Conservation (phyloP, 2,888 invertebrate genomes). For the Caenorhabditis angaria region DNA sequence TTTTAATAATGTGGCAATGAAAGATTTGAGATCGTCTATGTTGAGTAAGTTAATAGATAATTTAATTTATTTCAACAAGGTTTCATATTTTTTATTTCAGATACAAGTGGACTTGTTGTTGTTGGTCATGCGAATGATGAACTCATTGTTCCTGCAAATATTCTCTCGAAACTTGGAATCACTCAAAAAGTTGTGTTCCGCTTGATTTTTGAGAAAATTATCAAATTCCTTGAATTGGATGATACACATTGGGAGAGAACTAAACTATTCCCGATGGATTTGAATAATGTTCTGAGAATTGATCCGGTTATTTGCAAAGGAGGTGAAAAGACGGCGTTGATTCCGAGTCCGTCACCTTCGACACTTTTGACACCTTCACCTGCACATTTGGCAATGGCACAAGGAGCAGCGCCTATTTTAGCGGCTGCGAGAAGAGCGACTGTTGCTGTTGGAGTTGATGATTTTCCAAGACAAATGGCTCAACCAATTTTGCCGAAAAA, state of each 20-base stretch:
- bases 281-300: constrained; percentile 47
- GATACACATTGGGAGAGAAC: constrained; percentile 23
- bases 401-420: background rate
- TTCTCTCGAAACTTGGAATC: constrained; percentile 50
- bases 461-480: background rate
- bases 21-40: constrained; percentile 55
- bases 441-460: background rate
- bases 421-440: background rate
- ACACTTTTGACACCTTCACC: background rate
- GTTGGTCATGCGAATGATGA: constrained; percentile 56
- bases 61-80: background rate
- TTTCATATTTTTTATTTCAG: constrained; percentile 30
- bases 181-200: constrained; percentile 58
- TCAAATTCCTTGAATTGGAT: constrained; percentile 54
- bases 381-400: background rate
- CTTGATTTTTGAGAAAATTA: constrained; percentile 56
- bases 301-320: constrained; percentile 22
- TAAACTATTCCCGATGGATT: constrained; percentile 28
- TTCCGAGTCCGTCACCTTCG: background rate
- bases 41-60: constrained; percentile 38
- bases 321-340: background rate
- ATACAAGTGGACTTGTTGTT: constrained; percentile 54
- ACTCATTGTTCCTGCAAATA: constrained; percentile 47
- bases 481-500: constrained; percentile 5
- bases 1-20: constrained; percentile 50